Base-by-base conservation (phyloP, 2,888 invertebrate species). In the Lasioglossum figueresi region DNA sequence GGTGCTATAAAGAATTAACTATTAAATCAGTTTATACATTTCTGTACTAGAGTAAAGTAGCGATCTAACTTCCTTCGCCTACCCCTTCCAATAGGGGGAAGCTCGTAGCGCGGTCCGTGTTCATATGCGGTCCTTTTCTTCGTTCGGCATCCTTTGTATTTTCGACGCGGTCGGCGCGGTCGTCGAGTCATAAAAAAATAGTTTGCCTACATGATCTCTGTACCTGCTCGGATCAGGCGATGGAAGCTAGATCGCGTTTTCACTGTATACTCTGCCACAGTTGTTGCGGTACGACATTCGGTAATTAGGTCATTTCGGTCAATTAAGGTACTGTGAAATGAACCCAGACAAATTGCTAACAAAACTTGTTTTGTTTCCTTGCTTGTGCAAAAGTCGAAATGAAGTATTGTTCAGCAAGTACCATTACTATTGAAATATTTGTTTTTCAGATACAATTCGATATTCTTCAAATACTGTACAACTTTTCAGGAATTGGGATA, bases 1-100 rank as follows among this genome's bases (percentile, higher is more conserved):
- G 63, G 23, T 5, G 37, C 37, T 48, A 63, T 63, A 72, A 76
- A 74, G 40, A 23, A 27, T 23, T 16, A 77, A 73, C 43, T 52
- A 43, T 81, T 66, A 48, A 72, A 66, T 72, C 66, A 48, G 40
- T 66, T 66, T 48, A 70, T 31, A 37, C 66, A 10, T 27, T 48
- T 48, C 48, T 48, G 19, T 45, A 45, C 45, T 45, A 37, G 6
- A 37, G 6, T 37, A 0, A 8, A 37, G 37, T 37, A 0, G 37
- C 37, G 37, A 37, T 37, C 37, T 37, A 37, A 6, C 37, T 37
- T 6, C 37, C 37, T 37, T 37, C 37, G 37, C 37, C 37, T 37
- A 37, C 37, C 37, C 34, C 37, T 37, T 37, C 37, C 37, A 37
- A 6, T 6, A 6, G 37, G 37, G 37, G 37, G 37, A 37, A 37